Conservation (phyloP, 2,113 vertebrate genomes). For the Arvicanthis niloticus region DNA sequence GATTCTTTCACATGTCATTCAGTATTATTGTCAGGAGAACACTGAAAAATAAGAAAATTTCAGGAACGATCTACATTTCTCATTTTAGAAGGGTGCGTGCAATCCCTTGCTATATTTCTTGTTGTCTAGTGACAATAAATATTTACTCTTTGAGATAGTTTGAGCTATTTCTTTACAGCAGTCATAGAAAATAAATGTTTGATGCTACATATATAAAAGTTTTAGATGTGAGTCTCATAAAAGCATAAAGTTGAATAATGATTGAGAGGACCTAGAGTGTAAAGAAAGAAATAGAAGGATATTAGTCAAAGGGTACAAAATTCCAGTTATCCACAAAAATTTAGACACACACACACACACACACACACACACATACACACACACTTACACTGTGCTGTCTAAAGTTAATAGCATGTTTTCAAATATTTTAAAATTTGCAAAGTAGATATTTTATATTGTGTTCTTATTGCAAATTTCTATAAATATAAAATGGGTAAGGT, state of each 20-base stretch:
- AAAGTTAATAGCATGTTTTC: not conserved
- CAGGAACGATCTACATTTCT: too few species aligned
- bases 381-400: not conserved
- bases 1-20: not conserved
- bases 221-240: not conserved
- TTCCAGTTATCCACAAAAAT: too few species aligned
- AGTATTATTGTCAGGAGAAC: not conserved
- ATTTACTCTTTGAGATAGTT: not conserved
- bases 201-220: not conserved
- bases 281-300: not conserved
- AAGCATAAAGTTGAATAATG: not conserved
- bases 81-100: not conserved
- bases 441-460: not conserved
- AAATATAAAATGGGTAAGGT: not conserved
- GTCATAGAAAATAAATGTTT: not conserved
- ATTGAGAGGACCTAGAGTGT: not conserved
- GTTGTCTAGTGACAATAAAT: not conserved
- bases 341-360: too few species aligned
- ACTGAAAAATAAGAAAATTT: too few species aligned
- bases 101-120: not conserved
- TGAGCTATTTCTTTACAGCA: not conserved
- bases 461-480: not conserved
- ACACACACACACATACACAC: too few species aligned
- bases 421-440: not conserved
- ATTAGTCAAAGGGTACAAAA: fast-evolving